phyloP scores from a whole-genome alignment of 2,888 invertebrate species.

The Rotaria sp. region DNA sequence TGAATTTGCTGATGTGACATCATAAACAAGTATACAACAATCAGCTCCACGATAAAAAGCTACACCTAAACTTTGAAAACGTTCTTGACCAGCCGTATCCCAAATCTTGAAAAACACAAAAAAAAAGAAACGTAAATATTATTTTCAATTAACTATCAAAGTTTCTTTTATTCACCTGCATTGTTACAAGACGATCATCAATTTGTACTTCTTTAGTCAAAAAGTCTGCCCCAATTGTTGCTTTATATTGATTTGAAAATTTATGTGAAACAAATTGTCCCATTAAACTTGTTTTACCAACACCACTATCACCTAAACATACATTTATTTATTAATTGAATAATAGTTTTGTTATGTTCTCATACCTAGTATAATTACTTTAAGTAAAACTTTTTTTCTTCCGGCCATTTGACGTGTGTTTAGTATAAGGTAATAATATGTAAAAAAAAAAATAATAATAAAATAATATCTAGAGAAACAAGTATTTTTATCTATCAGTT shows the following conservation, averaged over 20 bases:
- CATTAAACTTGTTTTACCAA: slow-evolving; percentile 98
- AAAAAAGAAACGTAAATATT: not conserved
- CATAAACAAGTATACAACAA: slow-evolving; percentile 90
- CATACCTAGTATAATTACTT: slow-evolving; percentile 39
- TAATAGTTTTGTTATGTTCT: not conserved
- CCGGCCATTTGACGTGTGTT: slow-evolving; percentile 27
- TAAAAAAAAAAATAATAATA: not conserved
- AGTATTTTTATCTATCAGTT: not conserved
- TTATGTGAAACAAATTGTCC: slow-evolving; percentile 99
- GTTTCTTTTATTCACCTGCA: slow-evolving; percentile 62
- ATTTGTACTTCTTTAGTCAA: slow-evolving; percentile 90
- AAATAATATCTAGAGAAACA: not conserved
- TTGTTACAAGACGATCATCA: slow-evolving; percentile 95
- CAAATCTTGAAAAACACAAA: slow-evolving; percentile 66
- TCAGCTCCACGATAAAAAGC: slow-evolving; percentile 99
- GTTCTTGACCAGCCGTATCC: slow-evolving; percentile 98
- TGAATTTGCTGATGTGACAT: slow-evolving; percentile 92
- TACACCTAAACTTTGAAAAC: slow-evolving; percentile 95
- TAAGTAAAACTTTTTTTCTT: slow-evolving; percentile 39
- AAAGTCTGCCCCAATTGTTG: slow-evolving; percentile 99
- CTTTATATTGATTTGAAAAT: slow-evolving; percentile 99
- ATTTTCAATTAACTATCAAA: not conserved
- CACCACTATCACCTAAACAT: slow-evolving; percentile 59
- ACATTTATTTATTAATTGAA: not conserved
- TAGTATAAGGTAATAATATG: not conserved